Percentiles rank a stretch among this genome's conserved stretches.
These are phyloP conservation scores for Chaenodraco wilsoni DNA, from an alignment of 2,797 vertebrate genomes.

Conservation along the genomic window DNA sequence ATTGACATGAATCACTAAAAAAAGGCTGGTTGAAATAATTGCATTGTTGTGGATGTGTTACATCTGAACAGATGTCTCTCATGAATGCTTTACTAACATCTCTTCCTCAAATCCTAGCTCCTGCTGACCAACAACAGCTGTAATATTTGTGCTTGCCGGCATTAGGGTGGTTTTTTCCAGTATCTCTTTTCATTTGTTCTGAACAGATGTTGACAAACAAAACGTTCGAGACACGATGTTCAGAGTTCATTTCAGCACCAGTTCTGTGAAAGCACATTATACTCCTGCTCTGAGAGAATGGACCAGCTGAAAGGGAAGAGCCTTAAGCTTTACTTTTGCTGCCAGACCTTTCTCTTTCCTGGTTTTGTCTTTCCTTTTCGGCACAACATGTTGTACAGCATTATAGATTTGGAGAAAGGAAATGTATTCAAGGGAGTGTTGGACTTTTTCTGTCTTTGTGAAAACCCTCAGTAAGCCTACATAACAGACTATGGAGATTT, in stretches of 20 bases:
- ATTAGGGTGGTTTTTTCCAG: conserved; percentile 5
- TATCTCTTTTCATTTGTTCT: conserved; percentile 30
- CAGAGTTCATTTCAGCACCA: conserved; percentile 34
- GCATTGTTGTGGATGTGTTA: conserved; percentile 4
- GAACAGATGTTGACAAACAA: conserved; percentile 39
- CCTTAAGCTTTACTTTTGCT: conserved; percentile 65
- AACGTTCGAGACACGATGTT: conserved; percentile 44
- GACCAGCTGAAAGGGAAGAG: conserved; percentile 62
- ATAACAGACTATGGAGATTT: conserved; percentile 57
- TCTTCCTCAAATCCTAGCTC: not conserved
- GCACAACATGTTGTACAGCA: conserved; percentile 58
- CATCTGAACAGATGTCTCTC: conserved; percentile 1
- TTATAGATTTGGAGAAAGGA: conserved; percentile 59
- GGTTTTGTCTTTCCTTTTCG: conserved; percentile 41
- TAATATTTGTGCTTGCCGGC: conserved; percentile 12
- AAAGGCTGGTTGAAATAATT: not conserved
- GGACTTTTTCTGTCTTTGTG: conserved; percentile 28
- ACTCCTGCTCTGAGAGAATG: conserved; percentile 36
- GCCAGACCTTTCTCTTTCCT: conserved; percentile 49
- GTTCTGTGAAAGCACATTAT: conserved; percentile 58
- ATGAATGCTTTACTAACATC: not conserved
- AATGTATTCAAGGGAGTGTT: conserved; percentile 64
- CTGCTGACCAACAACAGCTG: conserved; percentile 10
- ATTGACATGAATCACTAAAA: not conserved
- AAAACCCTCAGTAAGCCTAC: conserved; percentile 60